Evolutionary conservation across 2,888 invertebrate species (phyloP), one percentile per base, ranked within the genome.

Genomic region (Callyntrura guangdongensis): DNA sequence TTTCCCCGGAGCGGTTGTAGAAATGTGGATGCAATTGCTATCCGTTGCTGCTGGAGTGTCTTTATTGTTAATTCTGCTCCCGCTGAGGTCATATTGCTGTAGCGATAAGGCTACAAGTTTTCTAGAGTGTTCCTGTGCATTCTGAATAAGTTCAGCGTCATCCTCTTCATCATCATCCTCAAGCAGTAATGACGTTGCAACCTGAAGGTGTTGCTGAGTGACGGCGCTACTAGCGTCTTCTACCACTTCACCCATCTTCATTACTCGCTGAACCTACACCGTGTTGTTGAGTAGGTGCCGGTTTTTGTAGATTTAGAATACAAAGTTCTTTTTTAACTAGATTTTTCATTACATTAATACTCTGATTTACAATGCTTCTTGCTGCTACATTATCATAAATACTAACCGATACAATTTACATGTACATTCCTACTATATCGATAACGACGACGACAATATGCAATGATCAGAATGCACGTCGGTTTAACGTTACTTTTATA

Each of bases 171-270:
- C 79, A 27, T 72, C 85, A 56, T 82, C 82, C 12, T 72, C 88
- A 27, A 56, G 67, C 11, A 64, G 45, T 12, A 64, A 49, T 47
- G 87, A 53, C 20, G 49, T 12, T 56, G 86, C 79, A 77, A 86
- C 77, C 77, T 86, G 77, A n/a, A 64, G 49, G 22, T 86, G 45
- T 69, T 81, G 67, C 56, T 72, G 72, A 56, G 14, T 79, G 77
- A 22, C 49, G 77, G 25, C 49, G 49, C 22, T 77, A 12, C 22
- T 53, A 12, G 14, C 72, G 36, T 82, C 88, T 27, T 82, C 88
- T 56, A 69, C 88, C 88, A 88, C 88, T 88, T 88, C 88, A 88
- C 88, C 88, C 88, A 88, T 88, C 88, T 82, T 82, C 88, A 47
- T 87, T 87, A 69, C 87, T 79, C 81, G 87, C 49, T 53, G 56